Conservation (phyloP, 2,888 invertebrate genomes). For the Tinea semifulvella region DNA sequence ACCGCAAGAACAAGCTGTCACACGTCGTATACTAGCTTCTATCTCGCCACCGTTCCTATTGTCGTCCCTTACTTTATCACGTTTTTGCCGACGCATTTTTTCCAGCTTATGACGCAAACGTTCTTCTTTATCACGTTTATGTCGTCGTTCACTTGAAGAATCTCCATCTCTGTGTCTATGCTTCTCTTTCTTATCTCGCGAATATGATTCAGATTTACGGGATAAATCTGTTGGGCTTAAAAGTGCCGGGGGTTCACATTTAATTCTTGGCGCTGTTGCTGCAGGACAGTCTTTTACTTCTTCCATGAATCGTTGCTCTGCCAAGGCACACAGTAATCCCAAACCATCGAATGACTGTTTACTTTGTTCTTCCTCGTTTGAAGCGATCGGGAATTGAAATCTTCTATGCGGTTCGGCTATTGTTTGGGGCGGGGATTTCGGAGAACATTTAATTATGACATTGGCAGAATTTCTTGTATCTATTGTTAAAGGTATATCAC, state of each 20-base stretch:
- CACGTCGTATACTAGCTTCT: constrained; percentile 49
- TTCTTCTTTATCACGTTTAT: constrained; percentile 51
- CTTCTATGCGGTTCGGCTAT: constrained; percentile 44
- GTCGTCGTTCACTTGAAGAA: constrained; percentile 46
- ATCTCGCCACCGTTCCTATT: constrained; percentile 42
- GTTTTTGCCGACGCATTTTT: constrained; percentile 52
- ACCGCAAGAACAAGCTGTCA: constrained; percentile 48
- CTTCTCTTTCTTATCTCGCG: constrained; percentile 43
- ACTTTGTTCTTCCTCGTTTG: constrained; percentile 34
- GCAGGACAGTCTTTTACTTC: constrained; percentile 65
- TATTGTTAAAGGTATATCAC: constrained; percentile 36
- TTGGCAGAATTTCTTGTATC: constrained; percentile 52
- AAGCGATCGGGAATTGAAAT: constrained; percentile 43
- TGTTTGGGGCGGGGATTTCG: constrained; percentile 45
- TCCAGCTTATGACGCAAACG: constrained; percentile 51
- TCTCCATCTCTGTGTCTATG: constrained; percentile 47
- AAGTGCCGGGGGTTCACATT: constrained; percentile 35
- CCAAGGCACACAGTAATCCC: constrained; percentile 82
- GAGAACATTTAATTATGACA: constrained; percentile 55
- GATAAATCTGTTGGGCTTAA: constrained; percentile 40
- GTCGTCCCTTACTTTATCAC: constrained; percentile 43
- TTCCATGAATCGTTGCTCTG: constrained; percentile 84
- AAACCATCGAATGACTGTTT: constrained; percentile 70
- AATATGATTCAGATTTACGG: constrained; percentile 23
- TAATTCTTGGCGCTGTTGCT: constrained; percentile 31